These are phyloP conservation scores for Drosophila stalkeri DNA, from an alignment of 2,888 invertebrate genomes.

Conservation along the genomic window DNA sequence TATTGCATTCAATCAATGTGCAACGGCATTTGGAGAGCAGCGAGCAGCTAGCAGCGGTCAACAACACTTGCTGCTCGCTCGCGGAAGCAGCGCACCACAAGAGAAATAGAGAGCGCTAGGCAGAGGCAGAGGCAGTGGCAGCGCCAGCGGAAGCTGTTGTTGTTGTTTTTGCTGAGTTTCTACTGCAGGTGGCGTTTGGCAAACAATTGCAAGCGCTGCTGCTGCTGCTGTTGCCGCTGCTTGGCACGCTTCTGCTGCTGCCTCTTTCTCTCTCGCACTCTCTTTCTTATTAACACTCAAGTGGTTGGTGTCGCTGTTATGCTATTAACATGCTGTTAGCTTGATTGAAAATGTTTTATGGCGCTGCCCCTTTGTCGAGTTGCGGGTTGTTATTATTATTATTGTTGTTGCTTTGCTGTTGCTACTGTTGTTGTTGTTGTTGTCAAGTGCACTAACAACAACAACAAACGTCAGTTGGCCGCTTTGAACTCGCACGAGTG, in stretches of 20 bases:
- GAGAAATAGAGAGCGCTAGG: constrained; percentile 24
- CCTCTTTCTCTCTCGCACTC: constrained; percentile 6
- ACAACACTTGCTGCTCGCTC: constrained; percentile 68
- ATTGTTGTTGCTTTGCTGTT: neutral
- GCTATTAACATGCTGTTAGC: constrained; percentile 78
- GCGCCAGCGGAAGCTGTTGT: constrained; percentile 39
- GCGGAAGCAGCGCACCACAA: constrained; percentile 56
- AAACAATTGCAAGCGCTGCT: constrained; percentile 60
- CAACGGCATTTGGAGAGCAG: constrained; percentile 73
- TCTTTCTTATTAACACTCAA: constrained; percentile 42
- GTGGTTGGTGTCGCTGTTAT: constrained; percentile 52
- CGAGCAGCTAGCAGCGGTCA: constrained; percentile 62
- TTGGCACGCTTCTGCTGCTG: constrained; percentile 57
- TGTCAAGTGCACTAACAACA: constrained; percentile 32
- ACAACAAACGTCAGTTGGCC: constrained; percentile 51
- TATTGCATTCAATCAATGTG: constrained; percentile 73
- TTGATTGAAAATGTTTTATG: constrained; percentile 79
- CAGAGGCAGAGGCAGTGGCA: constrained; percentile 12
- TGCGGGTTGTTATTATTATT: neutral
- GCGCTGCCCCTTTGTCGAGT: constrained; percentile 31
- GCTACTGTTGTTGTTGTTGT: constrained; percentile 4
- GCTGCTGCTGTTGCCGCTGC: constrained; percentile 17
- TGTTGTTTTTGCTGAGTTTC: constrained; percentile 31
- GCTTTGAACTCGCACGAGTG: constrained; percentile 71
- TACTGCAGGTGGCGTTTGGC: constrained; percentile 58